These are phyloP conservation scores for Stigmatopora argus DNA, from an alignment of 2,113 vertebrate species.

Conservation along the genomic window DNA sequence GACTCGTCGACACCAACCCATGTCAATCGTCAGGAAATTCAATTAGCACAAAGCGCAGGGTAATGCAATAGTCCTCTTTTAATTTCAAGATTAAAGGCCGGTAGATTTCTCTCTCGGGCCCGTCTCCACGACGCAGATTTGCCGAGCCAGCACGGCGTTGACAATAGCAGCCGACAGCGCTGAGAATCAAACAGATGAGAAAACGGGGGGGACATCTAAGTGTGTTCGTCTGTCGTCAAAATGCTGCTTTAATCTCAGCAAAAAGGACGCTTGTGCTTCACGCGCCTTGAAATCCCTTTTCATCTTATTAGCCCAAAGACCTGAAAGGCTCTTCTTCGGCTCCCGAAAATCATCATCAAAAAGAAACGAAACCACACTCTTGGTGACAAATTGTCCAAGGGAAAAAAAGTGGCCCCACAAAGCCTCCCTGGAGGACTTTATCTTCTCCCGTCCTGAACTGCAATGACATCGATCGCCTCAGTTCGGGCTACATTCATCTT, in stretches of 20 bases:
- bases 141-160: constrained; percentile 28
- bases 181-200: constrained; percentile 31
- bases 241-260: constrained; percentile 56
- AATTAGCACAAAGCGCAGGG: constrained; percentile 29
- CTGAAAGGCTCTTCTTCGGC: constrained; percentile 17
- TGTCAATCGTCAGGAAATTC: constrained; percentile 14
- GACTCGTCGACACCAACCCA: constrained; percentile 18
- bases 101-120: constrained; percentile 10
- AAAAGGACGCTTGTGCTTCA: constrained; percentile 45
- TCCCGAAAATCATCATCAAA: constrained; percentile 50
- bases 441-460: constrained; percentile 4
- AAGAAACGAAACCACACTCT: constrained; percentile 33
- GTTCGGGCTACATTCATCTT: constrained; percentile 26
- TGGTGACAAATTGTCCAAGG: constrained; percentile 41
- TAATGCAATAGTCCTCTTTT: constrained; percentile 10
- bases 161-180: constrained; percentile 38
- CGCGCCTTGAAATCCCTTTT: constrained; percentile 49
- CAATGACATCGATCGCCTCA: not conserved
- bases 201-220: constrained; percentile 49
- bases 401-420: constrained; percentile 28
- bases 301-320: constrained; percentile 48
- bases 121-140: constrained; percentile 25
- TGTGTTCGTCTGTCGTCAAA: constrained; percentile 47
- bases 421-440: not conserved
- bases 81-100: constrained; percentile 20